Evolutionary conservation across 2,797 vertebrate species (phyloP), one percentile per base, ranked within the genome.

Genomic region (Diglossa cyanea): DNA sequence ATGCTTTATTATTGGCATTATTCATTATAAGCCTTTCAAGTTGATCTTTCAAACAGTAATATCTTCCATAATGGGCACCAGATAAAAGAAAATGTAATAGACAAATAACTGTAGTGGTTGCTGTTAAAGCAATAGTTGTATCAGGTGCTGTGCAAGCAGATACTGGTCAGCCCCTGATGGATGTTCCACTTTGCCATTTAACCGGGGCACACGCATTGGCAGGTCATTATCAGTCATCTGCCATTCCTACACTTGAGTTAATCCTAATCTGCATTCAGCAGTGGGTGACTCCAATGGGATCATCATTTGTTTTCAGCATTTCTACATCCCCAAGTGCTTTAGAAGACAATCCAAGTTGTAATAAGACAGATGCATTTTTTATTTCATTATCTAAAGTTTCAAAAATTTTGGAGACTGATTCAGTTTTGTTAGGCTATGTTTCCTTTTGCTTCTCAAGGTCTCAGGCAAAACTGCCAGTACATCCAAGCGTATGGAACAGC

Each of bases 201-300:
- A 83, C 45, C 89, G 72, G 63, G 84, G 45, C 91, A 89, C 57
- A 23, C n/a, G 30, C 88, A 84, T 45, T 65, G 78, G 70, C 85
- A 93, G 85, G 44, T 72, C 68, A 86, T 75, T 58, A 91, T 88
- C 85, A 93, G 51, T 85, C 83, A 85, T 70, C 80, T 85, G 74
- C 74, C 40, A 62, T 81, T 81, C 45, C 80, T 24, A 31, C 42
- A 66, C 61, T 51, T 15, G 30, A 71, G 55, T 57, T 95, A 88
- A 93, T 73, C 72, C 44, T 62, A 65, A 90, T 45, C 80, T 91
- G 55, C 30, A 61, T 78, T 94, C 77, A 55, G 35, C 63, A 84
- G 12, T 13, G n/a, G 54, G 35, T 21, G 37, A 76, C 76, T 90
- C 61, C 67, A 68, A 26, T 0, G 75, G 51, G 50, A 57, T 26